Conservation (phyloP, 2,888 invertebrate genomes). For the Agonopterix alstromeriana region DNA sequence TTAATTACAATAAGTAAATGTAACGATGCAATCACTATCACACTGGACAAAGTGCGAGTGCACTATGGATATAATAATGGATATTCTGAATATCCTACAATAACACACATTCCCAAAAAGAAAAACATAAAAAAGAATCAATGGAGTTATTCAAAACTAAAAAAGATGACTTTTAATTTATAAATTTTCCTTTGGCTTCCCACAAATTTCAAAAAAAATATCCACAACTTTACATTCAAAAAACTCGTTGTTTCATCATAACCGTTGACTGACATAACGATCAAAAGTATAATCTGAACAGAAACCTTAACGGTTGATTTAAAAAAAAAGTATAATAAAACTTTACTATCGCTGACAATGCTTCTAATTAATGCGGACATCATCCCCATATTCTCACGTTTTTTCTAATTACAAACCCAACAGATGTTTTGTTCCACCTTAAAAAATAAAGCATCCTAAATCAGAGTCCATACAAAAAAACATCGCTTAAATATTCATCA, state of each 20-base stretch:
- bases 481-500: slow-evolving; percentile 52
- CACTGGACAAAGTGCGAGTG: no score
- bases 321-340: slow-evolving; percentile 17
- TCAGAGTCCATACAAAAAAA: slow-evolving; percentile 47
- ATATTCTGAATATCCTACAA: no score
- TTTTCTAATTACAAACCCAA: slow-evolving; percentile 58
- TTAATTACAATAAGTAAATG: no score
- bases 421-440: slow-evolving; percentile 58
- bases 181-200: no score
- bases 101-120: no score
- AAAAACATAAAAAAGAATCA: no score
- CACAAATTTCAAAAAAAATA: no score
- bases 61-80: no score
- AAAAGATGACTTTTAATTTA: no score
- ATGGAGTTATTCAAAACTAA: no score
- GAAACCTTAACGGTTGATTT: slow-evolving; percentile 15
- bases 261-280: slow-evolving; percentile 17
- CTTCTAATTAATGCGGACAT: slow-evolving; percentile 52
- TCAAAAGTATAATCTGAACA: slow-evolving; percentile 16
- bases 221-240: no score
- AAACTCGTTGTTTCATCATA: slow-evolving; percentile 2
- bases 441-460: slow-evolving; percentile 50
- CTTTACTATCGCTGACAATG: slow-evolving; percentile 27
- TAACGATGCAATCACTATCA: no score
- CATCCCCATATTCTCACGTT: slow-evolving; percentile 66